Evolutionary conservation across 2,888 invertebrate genomes (phyloP).

Genomic region (Eupithecia tripunctaria): DNA sequence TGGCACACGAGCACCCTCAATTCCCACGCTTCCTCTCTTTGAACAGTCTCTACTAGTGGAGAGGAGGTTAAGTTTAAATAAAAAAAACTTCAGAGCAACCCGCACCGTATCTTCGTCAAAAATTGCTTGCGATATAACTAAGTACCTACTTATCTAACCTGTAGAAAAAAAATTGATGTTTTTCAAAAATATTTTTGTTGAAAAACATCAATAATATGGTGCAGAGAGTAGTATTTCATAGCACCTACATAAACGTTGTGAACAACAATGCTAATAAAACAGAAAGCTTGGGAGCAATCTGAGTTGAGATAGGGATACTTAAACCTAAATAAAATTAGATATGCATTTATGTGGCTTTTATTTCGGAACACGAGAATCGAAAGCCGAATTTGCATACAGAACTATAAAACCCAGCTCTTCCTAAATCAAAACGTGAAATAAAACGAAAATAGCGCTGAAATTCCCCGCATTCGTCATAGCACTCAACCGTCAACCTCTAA

Average conservation of each 20-base stretch:
- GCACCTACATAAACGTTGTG: neutral
- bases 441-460: neutral
- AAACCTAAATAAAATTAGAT: slow-evolving; percentile 5
- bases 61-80: neutral
- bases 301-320: neutral
- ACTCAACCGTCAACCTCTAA: slow-evolving; percentile 26
- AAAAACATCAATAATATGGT: neutral
- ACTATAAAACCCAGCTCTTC: slow-evolving; percentile 9
- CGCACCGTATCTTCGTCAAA: neutral
- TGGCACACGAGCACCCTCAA: too few species aligned
- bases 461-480: slow-evolving; percentile 14
- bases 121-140: neutral
- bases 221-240: neutral
- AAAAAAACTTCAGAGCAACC: neutral
- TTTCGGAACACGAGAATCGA: slow-evolving; percentile 2
- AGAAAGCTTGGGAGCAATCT: neutral
- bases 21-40: too few species aligned
- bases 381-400: neutral
- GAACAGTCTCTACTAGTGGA: too few species aligned
- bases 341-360: slow-evolving; percentile 8
- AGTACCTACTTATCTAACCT: too few species aligned
- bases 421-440: slow-evolving; percentile 14
- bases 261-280: neutral
- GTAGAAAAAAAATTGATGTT: neutral
- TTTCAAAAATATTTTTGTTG: neutral